Evolutionary conservation across 92 coral and sea anemone genomes (phyloP), one percentile per base, ranked within the genome.

Genomic region (Palythoa grandis): DNA sequence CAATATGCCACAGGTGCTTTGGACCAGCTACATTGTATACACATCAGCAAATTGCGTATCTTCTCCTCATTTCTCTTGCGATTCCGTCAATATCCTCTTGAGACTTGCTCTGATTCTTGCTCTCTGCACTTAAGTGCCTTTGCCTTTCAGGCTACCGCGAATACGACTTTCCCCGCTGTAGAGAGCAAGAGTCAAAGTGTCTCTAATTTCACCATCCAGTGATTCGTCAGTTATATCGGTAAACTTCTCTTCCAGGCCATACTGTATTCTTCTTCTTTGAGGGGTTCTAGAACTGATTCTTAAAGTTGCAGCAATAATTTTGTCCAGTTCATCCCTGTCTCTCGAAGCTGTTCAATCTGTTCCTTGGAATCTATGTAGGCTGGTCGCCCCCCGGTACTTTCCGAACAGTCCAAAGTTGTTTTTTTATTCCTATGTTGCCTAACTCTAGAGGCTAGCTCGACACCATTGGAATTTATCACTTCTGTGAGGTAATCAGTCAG

Each of bases 41-140:
- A 6, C 91, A 19, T n/a, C 88, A 29, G 82, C 88, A 85, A 24
- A 85, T 85, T 52, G 79, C 83, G 24, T 85, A 85, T n/a, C 69
- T 16, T 66, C 35, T 66, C 37, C 12, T 17, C 11, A 66, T 9
- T 66, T 8, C 35, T n/a, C 70, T 66, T 66, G 11, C 70, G 4
- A 66, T 5, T 8, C 70, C 38, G 19, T 66, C 70, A n/a, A n/a
- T 0, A 66, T n/a, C 37, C 37, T 40, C 47, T 40, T 40, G 4
- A 40, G 47, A 40, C 47, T 40, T 40, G 47, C 47, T 40, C 47
- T 40, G 47, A 40, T 40, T 40, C 47, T 17, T n/a, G 70, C 70
- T n/a, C 82, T 85, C 69, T 73, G 88, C 19, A 85, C 74, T 13
- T 54, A 54, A 38, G 72, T 54, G 29, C 72, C 82, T 53, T 39